Evolutionary conservation across 2,888 invertebrate species (phyloP).

Genomic region (Sinhomidia bicolor): DNA sequence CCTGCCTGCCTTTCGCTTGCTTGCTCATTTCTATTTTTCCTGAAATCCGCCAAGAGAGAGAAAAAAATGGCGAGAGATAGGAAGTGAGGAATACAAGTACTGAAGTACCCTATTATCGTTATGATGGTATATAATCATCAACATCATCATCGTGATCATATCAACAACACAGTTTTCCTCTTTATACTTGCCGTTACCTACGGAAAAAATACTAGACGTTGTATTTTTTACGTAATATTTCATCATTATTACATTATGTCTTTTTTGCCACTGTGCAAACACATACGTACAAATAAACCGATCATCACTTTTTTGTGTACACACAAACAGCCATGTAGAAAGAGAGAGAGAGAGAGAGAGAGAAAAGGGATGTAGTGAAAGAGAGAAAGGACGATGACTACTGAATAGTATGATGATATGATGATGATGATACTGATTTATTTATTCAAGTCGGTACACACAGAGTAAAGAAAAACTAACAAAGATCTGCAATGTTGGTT

Average conservation of each 20-base stretch:
- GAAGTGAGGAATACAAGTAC: not conserved
- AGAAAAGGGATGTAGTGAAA: not conserved
- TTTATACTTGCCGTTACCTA: not conserved
- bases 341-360: too few species aligned
- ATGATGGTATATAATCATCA: not conserved
- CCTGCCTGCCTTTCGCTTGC: not conserved
- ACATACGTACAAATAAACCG: not conserved
- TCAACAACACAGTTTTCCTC: too few species aligned
- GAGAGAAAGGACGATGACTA: too few species aligned
- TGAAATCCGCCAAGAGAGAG: not conserved
- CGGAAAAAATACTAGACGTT: not conserved
- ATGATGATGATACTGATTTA: not conserved
- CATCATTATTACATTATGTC: not conserved
- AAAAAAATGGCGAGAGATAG: not conserved
- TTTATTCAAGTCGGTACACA: too few species aligned
- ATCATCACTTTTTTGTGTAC: not conserved
- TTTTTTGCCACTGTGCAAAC: not conserved
- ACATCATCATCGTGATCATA: not conserved
- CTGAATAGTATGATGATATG: too few species aligned
- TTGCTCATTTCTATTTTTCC: slow-evolving; percentile 16
- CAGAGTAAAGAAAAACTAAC: too few species aligned
- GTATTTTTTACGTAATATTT: too few species aligned
- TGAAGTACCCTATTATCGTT: too few species aligned
- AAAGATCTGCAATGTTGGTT: too few species aligned
- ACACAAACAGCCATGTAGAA: not conserved